Percentiles rank a stretch among this genome's conserved stretches.
Conservation (phyloP, 2,888 invertebrate species). For the Drosophila subquinaria region DNA sequence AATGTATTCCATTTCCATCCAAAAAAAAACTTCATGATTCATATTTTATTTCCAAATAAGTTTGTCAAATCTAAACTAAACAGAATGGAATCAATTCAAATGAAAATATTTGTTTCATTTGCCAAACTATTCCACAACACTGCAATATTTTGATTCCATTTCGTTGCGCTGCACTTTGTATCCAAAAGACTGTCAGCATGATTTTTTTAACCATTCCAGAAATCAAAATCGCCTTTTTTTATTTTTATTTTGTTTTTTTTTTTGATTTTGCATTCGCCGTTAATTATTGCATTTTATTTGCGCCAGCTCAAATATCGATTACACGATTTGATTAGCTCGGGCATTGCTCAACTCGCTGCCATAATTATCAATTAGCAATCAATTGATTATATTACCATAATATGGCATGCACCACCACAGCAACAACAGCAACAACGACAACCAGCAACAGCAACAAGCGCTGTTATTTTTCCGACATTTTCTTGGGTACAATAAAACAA, state of each 20-base stretch:
- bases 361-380: conserved; percentile 84
- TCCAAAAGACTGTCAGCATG: neutral
- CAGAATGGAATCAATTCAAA: too few relatives aligned
- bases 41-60: too few relatives aligned
- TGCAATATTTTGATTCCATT: neutral
- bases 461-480: conserved; percentile 35
- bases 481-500: conserved; percentile 64
- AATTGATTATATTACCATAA: conserved; percentile 77
- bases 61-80: too few relatives aligned
- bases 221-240: neutral
- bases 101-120: neutral
- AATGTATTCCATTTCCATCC: too few relatives aligned
- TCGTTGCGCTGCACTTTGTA: neutral
- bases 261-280: neutral
- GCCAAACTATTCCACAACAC: neutral
- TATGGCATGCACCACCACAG: conserved; percentile 47
- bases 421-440: conserved; percentile 20
- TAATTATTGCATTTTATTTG: conserved; percentile 16
- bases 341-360: conserved; percentile 56
- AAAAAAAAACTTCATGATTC: too few relatives aligned
- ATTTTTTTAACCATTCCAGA: neutral
- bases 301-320: conserved; percentile 42
- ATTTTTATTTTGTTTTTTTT: neutral
- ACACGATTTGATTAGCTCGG: conserved; percentile 56
- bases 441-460: conserved; percentile 21